A percentile compares a stretch with the other conserved stretches of the same genome.
Evolutionary conservation across 2,113 vertebrate species (phyloP).

Genomic region (Erythrolamprus reginae): DNA sequence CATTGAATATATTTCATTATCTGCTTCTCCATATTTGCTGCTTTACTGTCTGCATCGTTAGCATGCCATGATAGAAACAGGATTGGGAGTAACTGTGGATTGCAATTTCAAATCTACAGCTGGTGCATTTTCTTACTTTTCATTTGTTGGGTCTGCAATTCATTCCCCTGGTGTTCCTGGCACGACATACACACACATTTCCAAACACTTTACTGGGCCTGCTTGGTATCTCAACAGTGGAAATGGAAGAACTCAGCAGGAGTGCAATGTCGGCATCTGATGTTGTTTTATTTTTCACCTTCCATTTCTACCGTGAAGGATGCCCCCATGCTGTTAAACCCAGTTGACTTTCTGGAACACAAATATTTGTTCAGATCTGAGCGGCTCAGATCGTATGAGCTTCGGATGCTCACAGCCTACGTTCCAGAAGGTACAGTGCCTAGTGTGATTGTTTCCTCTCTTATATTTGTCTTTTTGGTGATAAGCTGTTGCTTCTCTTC

Average conservation of each 20-base stretch:
- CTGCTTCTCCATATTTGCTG: slow-evolving; percentile 36
- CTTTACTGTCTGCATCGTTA: slow-evolving; percentile 38
- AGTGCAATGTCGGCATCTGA: slow-evolving; percentile 47
- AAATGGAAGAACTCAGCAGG: slow-evolving; percentile 59
- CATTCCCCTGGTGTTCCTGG: slow-evolving; percentile 53
- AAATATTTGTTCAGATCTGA: slow-evolving; percentile 54
- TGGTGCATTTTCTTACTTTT: slow-evolving; percentile 50
- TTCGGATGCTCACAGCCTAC: slow-evolving; percentile 29
- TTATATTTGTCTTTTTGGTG: slow-evolving; percentile 39
- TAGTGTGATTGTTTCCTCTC: slow-evolving; percentile 34
- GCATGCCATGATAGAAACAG: slow-evolving; percentile 42
- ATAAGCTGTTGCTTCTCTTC: slow-evolving; percentile 42
- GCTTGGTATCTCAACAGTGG: slow-evolving; percentile 61
- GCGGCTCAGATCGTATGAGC: slow-evolving; percentile 36
- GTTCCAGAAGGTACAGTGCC: slow-evolving; percentile 44
- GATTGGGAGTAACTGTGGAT: slow-evolving; percentile 46
- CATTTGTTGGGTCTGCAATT: slow-evolving; percentile 38
- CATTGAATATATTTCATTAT: slow-evolving; percentile 43
- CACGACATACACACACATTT: slow-evolving; percentile 49
- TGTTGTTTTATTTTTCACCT: slow-evolving; percentile 45
- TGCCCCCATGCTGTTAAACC: slow-evolving; percentile 58
- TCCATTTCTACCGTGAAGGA: slow-evolving; percentile 49
- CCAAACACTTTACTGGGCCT: slow-evolving; percentile 59
- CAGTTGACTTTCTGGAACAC: slow-evolving; percentile 61
- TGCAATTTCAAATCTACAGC: slow-evolving; percentile 50